Percentiles rank a stretch among this genome's conserved stretches.
Evolutionary conservation across 2,888 invertebrate species (phyloP).

Genomic region (Sinodicranocentrus sp.): DNA sequence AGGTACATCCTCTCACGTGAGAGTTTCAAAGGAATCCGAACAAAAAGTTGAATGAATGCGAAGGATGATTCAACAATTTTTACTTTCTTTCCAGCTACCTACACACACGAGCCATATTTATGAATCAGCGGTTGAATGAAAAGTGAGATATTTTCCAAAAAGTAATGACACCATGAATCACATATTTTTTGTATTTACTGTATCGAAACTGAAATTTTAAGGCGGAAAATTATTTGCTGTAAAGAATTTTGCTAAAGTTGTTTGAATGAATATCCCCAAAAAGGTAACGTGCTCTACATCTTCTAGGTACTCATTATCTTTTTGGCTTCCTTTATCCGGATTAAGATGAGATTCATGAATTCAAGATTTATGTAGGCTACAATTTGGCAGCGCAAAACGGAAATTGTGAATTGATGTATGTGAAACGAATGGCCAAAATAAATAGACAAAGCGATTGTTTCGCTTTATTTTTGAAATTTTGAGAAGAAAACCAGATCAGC

Average conservation of each 20-base stretch:
- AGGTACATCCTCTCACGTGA: not conserved
- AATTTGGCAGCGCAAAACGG: slow-evolving; percentile 46
- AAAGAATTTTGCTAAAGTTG: too few relatives aligned
- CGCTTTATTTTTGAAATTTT: slow-evolving; percentile 15
- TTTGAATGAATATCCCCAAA: not conserved
- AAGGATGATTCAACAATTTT: not conserved
- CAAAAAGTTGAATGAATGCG: not conserved
- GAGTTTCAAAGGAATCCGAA: not conserved
- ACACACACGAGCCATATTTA: not conserved
- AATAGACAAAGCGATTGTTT: not conserved
- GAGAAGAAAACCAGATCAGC: slow-evolving; percentile 39
- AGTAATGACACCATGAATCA: too few relatives aligned
- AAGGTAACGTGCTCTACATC: slow-evolving; percentile 13
- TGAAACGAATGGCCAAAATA: slow-evolving; percentile 14
- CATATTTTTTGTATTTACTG: too few relatives aligned
- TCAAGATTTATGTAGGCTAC: not conserved
- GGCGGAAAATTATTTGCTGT: too few relatives aligned
- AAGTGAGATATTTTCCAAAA: not conserved
- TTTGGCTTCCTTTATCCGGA: slow-evolving; percentile 25
- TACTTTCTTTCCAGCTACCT: slow-evolving; percentile 14
- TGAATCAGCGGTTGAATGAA: not conserved
- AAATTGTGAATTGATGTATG: slow-evolving; percentile 32
- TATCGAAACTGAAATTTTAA: too few relatives aligned
- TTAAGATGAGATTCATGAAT: not conserved
- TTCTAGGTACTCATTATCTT: not conserved